Evolutionary conservation across 2,113 vertebrate species (phyloP).

Genomic region (Danio rerio): GRCz12tu NC_133195.1:37869001-37869500

Average conservation of each 20-base stretch:
- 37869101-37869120: background rate
- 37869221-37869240: background rate
- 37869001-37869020: constrained; percentile 52
- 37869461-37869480: background rate
- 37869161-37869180: background rate
- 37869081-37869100: background rate
- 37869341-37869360: background rate
- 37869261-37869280: background rate
- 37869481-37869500: background rate
- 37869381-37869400: background rate
- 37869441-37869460: background rate
- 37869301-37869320: background rate
- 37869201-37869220: background rate
- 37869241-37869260: background rate
- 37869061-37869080: constrained; percentile 35
- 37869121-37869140: background rate
- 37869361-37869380: background rate
- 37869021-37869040: constrained; percentile 42
- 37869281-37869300: background rate
- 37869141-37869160: background rate
- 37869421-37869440: background rate
- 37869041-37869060: constrained; percentile 39
- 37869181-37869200: background rate
- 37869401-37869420: background rate
- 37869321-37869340: background rate